Percentiles rank a stretch among this genome's conserved stretches.
These are phyloP conservation scores for Rhamnusium bicolor DNA, from an alignment of 2,888 invertebrate genomes.

Conservation along the genomic window DNA sequence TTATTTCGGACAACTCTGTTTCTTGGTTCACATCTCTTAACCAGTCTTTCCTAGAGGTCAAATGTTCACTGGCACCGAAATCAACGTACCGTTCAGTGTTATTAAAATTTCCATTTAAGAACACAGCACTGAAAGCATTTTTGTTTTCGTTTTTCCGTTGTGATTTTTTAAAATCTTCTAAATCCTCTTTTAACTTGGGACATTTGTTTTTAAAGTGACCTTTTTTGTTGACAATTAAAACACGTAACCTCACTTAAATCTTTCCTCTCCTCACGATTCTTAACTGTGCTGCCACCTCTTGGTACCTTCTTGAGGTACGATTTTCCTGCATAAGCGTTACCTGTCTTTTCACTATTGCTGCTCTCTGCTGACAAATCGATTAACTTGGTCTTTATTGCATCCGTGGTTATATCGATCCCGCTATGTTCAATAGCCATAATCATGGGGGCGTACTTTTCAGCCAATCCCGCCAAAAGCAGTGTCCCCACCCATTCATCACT, in stretches of 20 bases:
- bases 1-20: conserved; percentile 42
- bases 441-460: conserved; percentile 44
- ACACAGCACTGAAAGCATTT: conserved; percentile 51
- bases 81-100: conserved; percentile 50
- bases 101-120: conserved; percentile 38
- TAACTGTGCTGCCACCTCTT: conserved; percentile 25
- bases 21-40: conserved; percentile 33
- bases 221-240: conserved; percentile 47
- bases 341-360: conserved; percentile 24
- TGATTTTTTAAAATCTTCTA: not conserved
- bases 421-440: conserved; percentile 56
- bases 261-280: not conserved
- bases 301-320: not conserved
- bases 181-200: conserved; percentile 25
- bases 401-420: conserved; percentile 49
- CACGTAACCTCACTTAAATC: conserved; percentile 40
- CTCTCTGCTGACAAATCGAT: conserved; percentile 47
- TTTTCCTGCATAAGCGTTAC: conserved; percentile 33
- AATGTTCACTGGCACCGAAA: conserved; percentile 50
- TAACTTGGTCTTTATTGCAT: conserved; percentile 53
- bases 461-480: conserved; percentile 52
- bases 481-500: conserved; percentile 57
- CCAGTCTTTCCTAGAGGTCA: conserved; percentile 42
- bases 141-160: conserved; percentile 5
- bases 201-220: conserved; percentile 50